Evolutionary conservation across 2,113 vertebrate species (phyloP), one percentile per base, ranked within the genome.

Genomic region (Ailuropoda melanoleuca): DNA sequence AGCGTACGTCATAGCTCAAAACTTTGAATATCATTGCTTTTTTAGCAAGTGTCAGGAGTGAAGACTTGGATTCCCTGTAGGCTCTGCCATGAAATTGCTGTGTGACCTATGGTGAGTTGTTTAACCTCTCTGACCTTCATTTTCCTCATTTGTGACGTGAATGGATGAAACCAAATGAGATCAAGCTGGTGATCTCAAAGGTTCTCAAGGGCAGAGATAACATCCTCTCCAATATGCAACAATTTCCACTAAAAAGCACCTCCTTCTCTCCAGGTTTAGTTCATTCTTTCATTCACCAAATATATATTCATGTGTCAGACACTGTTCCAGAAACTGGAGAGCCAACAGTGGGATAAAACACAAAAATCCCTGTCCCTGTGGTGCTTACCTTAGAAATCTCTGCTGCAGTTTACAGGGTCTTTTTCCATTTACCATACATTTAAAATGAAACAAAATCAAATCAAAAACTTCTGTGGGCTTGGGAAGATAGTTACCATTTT

Each of bases 391-490:
- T 48, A 43, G 43, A 78, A 46, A 75, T 37, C 72, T 43, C 26
- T 72, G 23, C 26, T 23, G 12, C 50, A 55, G 23, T 60, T 80
- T 37, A n/a, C 23, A 2, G 3, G 31, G 15, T 80, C 26, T 17
- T 81, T 80, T 55, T n/a, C 34, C 34, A 50, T 34, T 80, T 77
- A 14, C 8, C 23, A 43, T 24, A 46, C 34, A 39, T 85, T 84
- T 84, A 74, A 94, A 95, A 75, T 24, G 80, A 80, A 95, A 84
- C 12, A 87, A 88, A 80, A 74, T 43, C 46, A 60, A 88, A 50
- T 19, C 1, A 6, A 48, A 89, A 83, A 29, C 26, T 60, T 56
- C 78, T 89, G 13, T 43, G 68, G 74, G 2, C 21, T 80, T 74
- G 75, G 55, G 84, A 77, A n/a, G 37, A 82, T 10, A 39, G 39